phyloP scores from a whole-genome alignment of 2,797 vertebrate genomes.

The Luscinia luscinia region DNA sequence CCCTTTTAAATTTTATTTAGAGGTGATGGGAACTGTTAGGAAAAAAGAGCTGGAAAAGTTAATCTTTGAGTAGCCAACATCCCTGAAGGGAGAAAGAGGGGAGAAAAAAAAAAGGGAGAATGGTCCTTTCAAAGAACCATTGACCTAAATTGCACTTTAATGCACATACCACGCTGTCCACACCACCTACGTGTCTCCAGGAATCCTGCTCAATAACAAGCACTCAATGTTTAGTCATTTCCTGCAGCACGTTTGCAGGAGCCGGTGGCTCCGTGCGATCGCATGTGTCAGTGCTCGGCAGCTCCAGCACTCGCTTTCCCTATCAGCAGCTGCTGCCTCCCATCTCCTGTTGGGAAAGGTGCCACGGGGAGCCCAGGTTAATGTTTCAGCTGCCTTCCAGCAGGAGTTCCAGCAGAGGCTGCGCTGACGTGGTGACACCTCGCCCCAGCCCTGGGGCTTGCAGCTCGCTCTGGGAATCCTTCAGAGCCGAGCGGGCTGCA shows the following conservation, averaged over 20 bases:
- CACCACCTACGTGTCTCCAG: conserved; percentile 70
- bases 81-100: background rate
- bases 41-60: conserved; percentile 33
- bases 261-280: conserved; percentile 34
- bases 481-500: fast-evolving
- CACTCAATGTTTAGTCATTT: conserved; percentile 77
- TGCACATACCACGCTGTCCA: conserved; percentile 69
- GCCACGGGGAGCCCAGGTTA: conserved; percentile 52
- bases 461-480: background rate
- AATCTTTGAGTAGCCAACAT: conserved; percentile 30
- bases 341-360: conserved; percentile 63
- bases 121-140: conserved; percentile 64
- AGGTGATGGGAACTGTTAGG: background rate
- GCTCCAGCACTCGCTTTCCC: conserved; percentile 70
- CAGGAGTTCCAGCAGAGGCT: conserved; percentile 1
- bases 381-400: conserved; percentile 1
- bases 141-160: conserved; percentile 69
- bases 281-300: conserved; percentile 61
- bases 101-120: background rate
- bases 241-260: conserved; percentile 74
- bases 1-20: background rate
- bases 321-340: conserved; percentile 72
- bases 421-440: background rate
- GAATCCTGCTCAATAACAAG: conserved; percentile 71
- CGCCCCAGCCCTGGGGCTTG: background rate